A percentile compares a stretch with the other conserved stretches of the same genome.
Evolutionary conservation across 1,140 invertebrate genomes (phyloP).

Genomic region (Chironomus tepperi): DNA sequence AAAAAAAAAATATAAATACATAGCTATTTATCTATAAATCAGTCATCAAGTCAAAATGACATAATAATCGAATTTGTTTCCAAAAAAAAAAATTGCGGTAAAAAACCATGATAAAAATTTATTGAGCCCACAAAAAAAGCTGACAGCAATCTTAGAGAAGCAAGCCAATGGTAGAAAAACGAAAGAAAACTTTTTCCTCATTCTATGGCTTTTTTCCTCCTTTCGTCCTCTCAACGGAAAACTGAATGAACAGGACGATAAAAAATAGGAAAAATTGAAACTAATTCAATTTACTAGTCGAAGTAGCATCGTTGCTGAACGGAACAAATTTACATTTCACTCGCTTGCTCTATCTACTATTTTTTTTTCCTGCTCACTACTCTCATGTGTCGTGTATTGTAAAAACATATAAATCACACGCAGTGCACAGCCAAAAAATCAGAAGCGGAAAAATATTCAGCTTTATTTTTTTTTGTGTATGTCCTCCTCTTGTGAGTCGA

Average conservation of each 20-base stretch:
- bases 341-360: not conserved
- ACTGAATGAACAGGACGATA: not conserved
- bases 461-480: not conserved
- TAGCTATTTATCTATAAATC: too few species aligned
- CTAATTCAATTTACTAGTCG: conserved; percentile 22
- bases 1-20: too few species aligned
- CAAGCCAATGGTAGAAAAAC: not conserved
- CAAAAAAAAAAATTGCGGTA: not conserved
- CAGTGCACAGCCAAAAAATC: conserved; percentile 9
- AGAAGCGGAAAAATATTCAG: not conserved
- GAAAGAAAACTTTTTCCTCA: not conserved
- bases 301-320: not conserved
- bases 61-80: too few species aligned
- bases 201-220: not conserved
- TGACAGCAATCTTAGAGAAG: not conserved
- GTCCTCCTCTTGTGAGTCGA: too few species aligned
- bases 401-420: conserved; percentile 20
- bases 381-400: not conserved
- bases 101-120: conserved; percentile 22
- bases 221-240: not conserved
- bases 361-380: not conserved
- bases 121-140: conserved; percentile 5
- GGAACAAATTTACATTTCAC: conserved; percentile 16
- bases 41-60: too few species aligned
- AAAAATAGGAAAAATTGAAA: not conserved